phyloP scores from a whole-genome alignment of 2,888 invertebrate genomes.

The Phlogophora meticulosa region DNA sequence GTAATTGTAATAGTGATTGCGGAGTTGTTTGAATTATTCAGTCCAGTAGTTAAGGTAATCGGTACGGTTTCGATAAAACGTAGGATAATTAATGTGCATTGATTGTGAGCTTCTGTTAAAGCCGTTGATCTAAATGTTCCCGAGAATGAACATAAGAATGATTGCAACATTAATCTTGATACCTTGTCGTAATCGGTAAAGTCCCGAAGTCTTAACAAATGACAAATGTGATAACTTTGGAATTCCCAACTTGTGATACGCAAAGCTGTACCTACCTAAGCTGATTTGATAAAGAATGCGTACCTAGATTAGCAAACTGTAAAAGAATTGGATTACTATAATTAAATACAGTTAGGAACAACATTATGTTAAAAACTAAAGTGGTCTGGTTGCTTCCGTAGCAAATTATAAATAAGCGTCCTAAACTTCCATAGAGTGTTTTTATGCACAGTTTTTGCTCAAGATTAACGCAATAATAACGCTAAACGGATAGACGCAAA shows the following conservation, averaged over 20 bases:
- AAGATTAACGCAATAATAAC: constrained; percentile 18
- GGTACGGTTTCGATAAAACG: constrained; percentile 25
- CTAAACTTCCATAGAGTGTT: constrained; percentile 37
- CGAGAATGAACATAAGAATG: constrained; percentile 18
- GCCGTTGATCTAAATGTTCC: constrained; percentile 22
- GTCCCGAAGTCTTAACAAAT: constrained; percentile 7
- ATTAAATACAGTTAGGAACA: constrained; percentile 53
- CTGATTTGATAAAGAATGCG: constrained; percentile 9
- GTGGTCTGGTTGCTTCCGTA: constrained; percentile 37
- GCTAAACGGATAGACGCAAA: constrained; percentile 1
- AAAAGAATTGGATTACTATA: constrained; percentile 33
- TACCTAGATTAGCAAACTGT: not conserved
- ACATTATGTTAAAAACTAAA: constrained; percentile 35
- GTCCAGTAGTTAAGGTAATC: constrained; percentile 38
- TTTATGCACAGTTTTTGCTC: constrained; percentile 42
- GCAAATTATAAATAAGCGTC: constrained; percentile 46
- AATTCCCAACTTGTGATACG: constrained; percentile 10
- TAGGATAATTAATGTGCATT: constrained; percentile 37
- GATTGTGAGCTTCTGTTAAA: constrained; percentile 37
- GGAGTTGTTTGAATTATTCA: constrained; percentile 32
- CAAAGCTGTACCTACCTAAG: not conserved
- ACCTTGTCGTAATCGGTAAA: constrained; percentile 18
- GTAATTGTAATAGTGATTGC: constrained; percentile 37
- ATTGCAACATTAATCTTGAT: constrained; percentile 18
- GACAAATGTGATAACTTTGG: constrained; percentile 5